These are phyloP conservation scores for Oligia fasciuncula DNA, from an alignment of 2,888 invertebrate species.

Conservation along the genomic window DNA sequence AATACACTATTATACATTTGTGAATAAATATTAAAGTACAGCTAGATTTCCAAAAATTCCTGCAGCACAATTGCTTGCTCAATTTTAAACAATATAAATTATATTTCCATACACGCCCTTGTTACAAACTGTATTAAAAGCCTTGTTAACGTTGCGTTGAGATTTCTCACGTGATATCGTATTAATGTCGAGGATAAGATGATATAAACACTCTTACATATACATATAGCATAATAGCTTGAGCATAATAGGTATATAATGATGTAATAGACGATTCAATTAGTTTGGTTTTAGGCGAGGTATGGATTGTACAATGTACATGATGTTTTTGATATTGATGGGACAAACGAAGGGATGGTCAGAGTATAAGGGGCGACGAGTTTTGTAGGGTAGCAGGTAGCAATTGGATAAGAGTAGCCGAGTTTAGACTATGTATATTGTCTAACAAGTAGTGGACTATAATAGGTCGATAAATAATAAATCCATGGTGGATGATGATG, in stretches of 20 bases:
- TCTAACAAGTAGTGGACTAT: not conserved
- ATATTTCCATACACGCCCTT: constrained; percentile 24
- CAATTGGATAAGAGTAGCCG: not conserved
- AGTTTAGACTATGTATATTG: not conserved
- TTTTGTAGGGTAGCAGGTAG: not conserved
- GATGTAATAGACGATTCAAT: constrained; percentile 25
- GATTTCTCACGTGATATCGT: constrained; percentile 63
- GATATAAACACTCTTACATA: constrained; percentile 41
- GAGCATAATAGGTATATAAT: constrained; percentile 5
- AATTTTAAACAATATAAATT: constrained; percentile 25
- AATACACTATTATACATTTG: not conserved
- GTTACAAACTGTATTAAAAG: constrained; percentile 47
- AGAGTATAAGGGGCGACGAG: not conserved
- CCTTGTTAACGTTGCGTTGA: constrained; percentile 45
- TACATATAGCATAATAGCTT: constrained; percentile 26
- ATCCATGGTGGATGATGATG: not conserved
- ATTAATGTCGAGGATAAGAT: constrained; percentile 66
- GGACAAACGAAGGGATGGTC: not conserved
- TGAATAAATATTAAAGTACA: not conserved
- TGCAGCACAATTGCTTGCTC: not conserved
- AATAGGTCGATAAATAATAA: no score
- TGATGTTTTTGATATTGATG: not conserved
- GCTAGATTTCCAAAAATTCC: not conserved
- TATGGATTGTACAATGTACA: not conserved
- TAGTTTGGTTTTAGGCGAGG: not conserved